Conservation (phyloP, 2,797 vertebrate species). For the Danio kyathit region DNA sequence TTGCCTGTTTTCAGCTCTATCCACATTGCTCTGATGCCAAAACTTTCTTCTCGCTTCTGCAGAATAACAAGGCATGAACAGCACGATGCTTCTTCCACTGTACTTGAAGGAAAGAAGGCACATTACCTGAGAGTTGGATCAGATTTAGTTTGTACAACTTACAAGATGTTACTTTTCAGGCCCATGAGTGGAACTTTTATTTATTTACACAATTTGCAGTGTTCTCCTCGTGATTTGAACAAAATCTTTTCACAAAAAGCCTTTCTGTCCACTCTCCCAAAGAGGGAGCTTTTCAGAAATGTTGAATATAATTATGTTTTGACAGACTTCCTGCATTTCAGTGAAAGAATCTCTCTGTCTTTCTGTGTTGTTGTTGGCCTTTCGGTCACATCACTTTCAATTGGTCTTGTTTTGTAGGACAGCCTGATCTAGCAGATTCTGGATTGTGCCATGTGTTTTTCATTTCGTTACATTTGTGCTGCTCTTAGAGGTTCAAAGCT, state of each 20-base stretch:
- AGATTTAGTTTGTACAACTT: neutral
- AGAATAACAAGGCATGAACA: neutral
- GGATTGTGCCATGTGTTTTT: slow-evolving; percentile 26
- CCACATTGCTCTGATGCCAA: neutral
- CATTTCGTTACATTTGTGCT: neutral
- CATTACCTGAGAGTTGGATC: neutral
- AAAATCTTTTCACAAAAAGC: neutral
- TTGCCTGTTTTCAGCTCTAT: slow-evolving; percentile 10
- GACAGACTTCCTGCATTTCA: neutral
- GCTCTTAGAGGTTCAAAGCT: slow-evolving; percentile 5
- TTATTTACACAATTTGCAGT: neutral
- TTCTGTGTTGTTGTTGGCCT: neutral
- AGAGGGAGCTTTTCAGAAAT: neutral
- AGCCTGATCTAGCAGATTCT: slow-evolving; percentile 8
- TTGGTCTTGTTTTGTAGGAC: slow-evolving; percentile 9
- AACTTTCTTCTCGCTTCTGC: neutral
- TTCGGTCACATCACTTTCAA: slow-evolving; percentile 7
- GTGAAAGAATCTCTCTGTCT: neutral
- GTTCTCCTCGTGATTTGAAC: neutral
- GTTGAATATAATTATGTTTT: slow-evolving; percentile 9
- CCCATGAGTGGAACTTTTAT: neutral
- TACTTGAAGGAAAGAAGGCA: neutral
- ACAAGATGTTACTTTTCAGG: neutral
- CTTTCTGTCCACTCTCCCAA: neutral
- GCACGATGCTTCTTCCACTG: neutral